phyloP scores from a whole-genome alignment of 2,797 vertebrate genomes.

The Lagodon rhomboides region DNA sequence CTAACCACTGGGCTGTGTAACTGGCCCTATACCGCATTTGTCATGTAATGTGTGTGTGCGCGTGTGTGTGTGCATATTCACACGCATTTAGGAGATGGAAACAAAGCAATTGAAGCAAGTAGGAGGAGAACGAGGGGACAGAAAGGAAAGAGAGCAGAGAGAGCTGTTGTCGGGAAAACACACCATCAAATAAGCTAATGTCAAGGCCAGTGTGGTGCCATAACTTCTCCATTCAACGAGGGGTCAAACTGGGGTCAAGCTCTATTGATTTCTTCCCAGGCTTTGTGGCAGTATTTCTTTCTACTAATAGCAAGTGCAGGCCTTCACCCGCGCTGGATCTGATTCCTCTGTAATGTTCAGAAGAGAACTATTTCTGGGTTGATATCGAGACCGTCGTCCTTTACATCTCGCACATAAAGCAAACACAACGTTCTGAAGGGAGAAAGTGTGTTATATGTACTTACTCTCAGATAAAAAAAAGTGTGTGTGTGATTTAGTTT shows the following conservation, averaged over 20 bases:
- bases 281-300: slow-evolving; percentile 82
- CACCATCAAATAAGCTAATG: slow-evolving; percentile 79
- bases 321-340: slow-evolving; percentile 54
- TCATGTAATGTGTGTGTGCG: slow-evolving; percentile 54
- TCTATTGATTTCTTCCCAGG: slow-evolving; percentile 83
- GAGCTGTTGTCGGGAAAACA: slow-evolving; percentile 67
- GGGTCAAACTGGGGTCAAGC: slow-evolving; percentile 80
- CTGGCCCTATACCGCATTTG: slow-evolving; percentile 70
- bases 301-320: slow-evolving; percentile 69
- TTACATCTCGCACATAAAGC: slow-evolving; percentile 28
- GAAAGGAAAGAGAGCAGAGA: slow-evolving; percentile 48
- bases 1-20: slow-evolving; percentile 80
- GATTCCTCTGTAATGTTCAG: slow-evolving; percentile 46
- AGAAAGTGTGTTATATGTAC: slow-evolving; percentile 6
- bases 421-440: slow-evolving; percentile 2
- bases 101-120: slow-evolving; percentile 59
- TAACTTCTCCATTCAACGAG: slow-evolving; percentile 81
- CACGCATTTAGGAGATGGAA: slow-evolving; percentile 64
- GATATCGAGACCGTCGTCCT: slow-evolving; percentile 22
- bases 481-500: slow-evolving; percentile 40
- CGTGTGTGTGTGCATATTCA: slow-evolving; percentile 33
- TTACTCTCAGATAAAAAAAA: slow-evolving; percentile 35
- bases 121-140: slow-evolving; percentile 26
- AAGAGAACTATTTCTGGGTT: slow-evolving; percentile 48
- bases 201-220: slow-evolving; percentile 78